phyloP scores from a whole-genome alignment of 2,113 vertebrate genomes.

The Trinectes maculatus region DNA sequence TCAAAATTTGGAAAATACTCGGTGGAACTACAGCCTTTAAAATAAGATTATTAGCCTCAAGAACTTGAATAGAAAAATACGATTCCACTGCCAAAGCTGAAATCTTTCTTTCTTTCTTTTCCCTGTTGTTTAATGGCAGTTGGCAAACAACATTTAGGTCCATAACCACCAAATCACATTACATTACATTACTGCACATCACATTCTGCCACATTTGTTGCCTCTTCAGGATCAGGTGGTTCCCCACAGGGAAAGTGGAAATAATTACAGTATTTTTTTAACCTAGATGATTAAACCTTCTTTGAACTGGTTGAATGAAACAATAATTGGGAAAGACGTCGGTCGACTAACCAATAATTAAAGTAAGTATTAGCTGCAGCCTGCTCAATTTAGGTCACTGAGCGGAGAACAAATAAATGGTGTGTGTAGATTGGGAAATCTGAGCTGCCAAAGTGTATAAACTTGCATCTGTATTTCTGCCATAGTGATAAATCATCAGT shows the following conservation, averaged over 20 bases:
- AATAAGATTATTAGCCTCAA: neutral
- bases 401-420: neutral
- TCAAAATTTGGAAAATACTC: too few relatives aligned
- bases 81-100: neutral
- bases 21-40: neutral
- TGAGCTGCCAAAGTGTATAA: conserved; percentile 5
- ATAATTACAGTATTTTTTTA: too few relatives aligned
- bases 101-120: too few relatives aligned
- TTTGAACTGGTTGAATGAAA: neutral
- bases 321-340: neutral
- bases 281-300: neutral
- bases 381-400: neutral
- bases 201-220: too few relatives aligned
- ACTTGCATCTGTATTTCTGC: conserved; percentile 11
- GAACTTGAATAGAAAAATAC: too few relatives aligned
- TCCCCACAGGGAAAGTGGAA: too few relatives aligned
- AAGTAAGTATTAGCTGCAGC: neutral
- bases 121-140: too few relatives aligned
- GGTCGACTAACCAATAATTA: neutral
- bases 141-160: too few relatives aligned
- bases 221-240: too few relatives aligned
- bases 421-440: neutral
- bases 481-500: conserved; percentile 47
- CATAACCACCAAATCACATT: too few relatives aligned
- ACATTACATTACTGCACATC: too few relatives aligned